phyloP scores from a whole-genome alignment of 2,797 vertebrate species.

The Echiichthys vipera region DNA sequence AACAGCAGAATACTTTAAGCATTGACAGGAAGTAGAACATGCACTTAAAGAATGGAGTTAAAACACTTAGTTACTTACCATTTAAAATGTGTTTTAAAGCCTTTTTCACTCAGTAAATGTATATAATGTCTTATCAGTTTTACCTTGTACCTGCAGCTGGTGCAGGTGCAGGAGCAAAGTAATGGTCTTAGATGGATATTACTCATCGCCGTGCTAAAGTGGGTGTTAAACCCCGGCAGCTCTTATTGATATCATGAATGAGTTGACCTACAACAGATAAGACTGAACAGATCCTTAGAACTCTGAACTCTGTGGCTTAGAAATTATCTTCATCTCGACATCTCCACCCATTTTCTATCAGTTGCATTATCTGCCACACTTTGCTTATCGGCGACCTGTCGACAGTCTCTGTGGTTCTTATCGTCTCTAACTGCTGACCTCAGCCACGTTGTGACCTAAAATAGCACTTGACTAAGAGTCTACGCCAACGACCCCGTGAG shows the following conservation, averaged over 20 bases:
- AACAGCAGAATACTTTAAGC: background rate
- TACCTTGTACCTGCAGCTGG: background rate
- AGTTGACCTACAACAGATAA: conserved; percentile 18
- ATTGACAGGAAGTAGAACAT: background rate
- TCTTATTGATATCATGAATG: background rate
- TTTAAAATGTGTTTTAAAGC: no score
- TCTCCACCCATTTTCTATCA: background rate
- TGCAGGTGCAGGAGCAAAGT: background rate
- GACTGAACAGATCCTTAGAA: background rate
- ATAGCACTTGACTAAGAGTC: background rate
- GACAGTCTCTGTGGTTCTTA: background rate
- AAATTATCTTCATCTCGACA: background rate
- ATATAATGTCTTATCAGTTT: background rate
- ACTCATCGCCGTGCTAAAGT: background rate
- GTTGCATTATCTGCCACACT: background rate
- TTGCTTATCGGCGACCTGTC: background rate
- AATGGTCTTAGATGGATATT: background rate
- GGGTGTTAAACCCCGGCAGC: background rate
- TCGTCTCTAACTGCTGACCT: background rate
- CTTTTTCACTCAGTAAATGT: background rate
- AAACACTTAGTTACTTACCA: background rate
- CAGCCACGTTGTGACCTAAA: background rate
- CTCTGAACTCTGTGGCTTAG: background rate
- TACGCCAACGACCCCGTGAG: background rate
- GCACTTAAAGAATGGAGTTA: no score